Base-by-base conservation (phyloP, 30 jellyfish, hydroid and myxozoan species). In the Pseudorhiza aurosa region DNA sequence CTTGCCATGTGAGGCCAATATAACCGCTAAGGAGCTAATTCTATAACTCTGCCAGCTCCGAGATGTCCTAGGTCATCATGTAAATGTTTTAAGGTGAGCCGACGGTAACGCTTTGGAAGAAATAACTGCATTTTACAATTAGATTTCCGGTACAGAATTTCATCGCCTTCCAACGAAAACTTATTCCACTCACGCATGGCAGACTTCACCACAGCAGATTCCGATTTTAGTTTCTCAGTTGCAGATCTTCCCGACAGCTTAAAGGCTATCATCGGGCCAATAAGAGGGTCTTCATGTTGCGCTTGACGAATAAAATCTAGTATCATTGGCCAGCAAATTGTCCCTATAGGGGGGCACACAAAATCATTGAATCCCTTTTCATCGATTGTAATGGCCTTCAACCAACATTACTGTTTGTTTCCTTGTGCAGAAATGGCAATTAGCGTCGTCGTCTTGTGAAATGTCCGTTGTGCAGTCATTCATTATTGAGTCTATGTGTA, bases 61-160 rank as follows among this genome's bases (percentile, higher is more conserved):
- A 82, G 33, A 69, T 82, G 91, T 33, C 90, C 94, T 65, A 69
- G 70, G 56, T 72, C 39, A 33, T 30, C 21, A 44, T 82, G 88
- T 57, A 82, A 46, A 27, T 78, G 65, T 31, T 59, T 43, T 35
- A 37, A 44, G 72, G 63, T 63, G 12, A 78, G 14, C 27, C 0
- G 37, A 30, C 60, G 70, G 29, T 37, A 58, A 30, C 22, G 19
- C 29, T 18, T 19, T 49, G 90, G 90, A 32, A 50, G 63, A 10
- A 78, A 45, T 14, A 78, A 36, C 85, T 78, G 90, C 10, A 35
- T 44, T 22, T 27, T 19, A 32, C 32, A 55, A 5, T 27, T 30
- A 5, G 76, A 62, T 27, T 56, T 21, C 29, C 32, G 76, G 29
- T 56, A 30, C 76, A 62, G 32, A 27, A 62, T 62, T 62, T 56